Conservation (phyloP, 2,888 invertebrate species). For the Malacosoma neustria region DNA sequence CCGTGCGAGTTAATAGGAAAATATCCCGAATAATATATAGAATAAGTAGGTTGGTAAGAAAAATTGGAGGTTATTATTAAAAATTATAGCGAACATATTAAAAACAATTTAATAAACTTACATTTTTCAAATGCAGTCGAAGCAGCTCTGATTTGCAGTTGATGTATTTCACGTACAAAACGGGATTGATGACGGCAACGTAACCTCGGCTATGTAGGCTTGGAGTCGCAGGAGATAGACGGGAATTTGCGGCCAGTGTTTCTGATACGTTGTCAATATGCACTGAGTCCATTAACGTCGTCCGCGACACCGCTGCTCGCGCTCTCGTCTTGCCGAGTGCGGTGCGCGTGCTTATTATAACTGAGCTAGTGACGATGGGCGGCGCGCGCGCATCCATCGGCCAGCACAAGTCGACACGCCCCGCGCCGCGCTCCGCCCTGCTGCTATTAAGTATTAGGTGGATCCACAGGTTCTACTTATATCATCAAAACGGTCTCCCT, state of each 20-base stretch:
- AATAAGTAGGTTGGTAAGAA: no score
- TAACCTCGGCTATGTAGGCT: conserved; percentile 2
- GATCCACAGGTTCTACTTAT: no score
- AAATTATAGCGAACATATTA: no score
- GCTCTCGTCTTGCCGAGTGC: conserved; percentile 23
- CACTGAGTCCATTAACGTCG: conserved; percentile 24
- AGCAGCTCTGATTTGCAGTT: conserved; percentile 9
- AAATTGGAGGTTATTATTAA: no score
- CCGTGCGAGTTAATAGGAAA: no score
- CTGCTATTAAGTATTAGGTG: conserved; percentile 2
- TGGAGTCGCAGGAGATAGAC: conserved; percentile 3
- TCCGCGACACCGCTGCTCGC: conserved; percentile 33
- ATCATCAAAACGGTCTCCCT: no score
- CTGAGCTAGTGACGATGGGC: conserved; percentile 30
- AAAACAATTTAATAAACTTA: no score
- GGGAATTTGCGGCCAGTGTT: conserved; percentile 4
- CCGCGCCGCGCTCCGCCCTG: conserved; percentile 43
- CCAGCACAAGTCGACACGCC: conserved; percentile 31
- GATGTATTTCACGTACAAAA: background rate
- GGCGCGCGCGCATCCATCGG: conserved; percentile 39
- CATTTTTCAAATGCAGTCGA: background rate
- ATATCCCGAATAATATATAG: no score
- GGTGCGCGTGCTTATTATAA: conserved; percentile 44
- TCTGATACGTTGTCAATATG: conserved; percentile 9
- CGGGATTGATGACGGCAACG: background rate